Conservation (phyloP, 1,140 invertebrate species). For the Pachypsylla venusta region DNA sequence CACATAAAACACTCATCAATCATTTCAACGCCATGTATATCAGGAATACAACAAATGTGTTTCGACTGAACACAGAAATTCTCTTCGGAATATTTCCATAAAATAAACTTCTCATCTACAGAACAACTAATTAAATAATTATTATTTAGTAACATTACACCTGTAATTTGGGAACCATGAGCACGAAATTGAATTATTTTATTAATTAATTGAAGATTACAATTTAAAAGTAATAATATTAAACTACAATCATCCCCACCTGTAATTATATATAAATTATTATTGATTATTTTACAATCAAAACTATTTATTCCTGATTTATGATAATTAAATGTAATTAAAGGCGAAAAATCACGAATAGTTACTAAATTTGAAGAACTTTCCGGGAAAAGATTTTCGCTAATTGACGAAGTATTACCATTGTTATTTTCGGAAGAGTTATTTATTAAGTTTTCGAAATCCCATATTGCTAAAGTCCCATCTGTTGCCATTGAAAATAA, state of each 20-base stretch:
- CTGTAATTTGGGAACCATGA: slow-evolving; percentile 17
- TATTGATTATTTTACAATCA: slow-evolving; percentile 11
- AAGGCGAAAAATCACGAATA: too few relatives aligned
- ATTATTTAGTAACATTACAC: neutral
- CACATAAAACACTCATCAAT: neutral
- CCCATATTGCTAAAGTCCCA: slow-evolving; percentile 47
- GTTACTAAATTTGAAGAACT: neutral
- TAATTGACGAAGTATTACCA: slow-evolving; percentile 7
- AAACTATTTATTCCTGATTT: slow-evolving; percentile 53
- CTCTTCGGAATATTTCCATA: slow-evolving; percentile 10
- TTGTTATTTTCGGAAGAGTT: slow-evolving; percentile 16
- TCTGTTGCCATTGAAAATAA: slow-evolving; percentile 45
- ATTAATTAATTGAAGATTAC: neutral
- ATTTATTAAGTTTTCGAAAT: slow-evolving; percentile 30
- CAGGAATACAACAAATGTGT: neutral
- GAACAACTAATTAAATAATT: slow-evolving; percentile 10
- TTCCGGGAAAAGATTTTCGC: slow-evolving; percentile 2
- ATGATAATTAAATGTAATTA: slow-evolving; percentile 37
- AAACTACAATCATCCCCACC: slow-evolving; percentile 18
- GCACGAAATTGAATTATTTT: neutral
- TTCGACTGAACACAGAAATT: too few relatives aligned
- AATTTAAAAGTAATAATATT: neutral
- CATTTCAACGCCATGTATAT: slow-evolving; percentile 3
- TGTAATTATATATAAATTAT: slow-evolving; percentile 12
- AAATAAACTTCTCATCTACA: slow-evolving; percentile 14